Evolutionary conservation across 2,797 vertebrate species (phyloP).

Genomic region (Artibeus jamaicensis): DNA sequence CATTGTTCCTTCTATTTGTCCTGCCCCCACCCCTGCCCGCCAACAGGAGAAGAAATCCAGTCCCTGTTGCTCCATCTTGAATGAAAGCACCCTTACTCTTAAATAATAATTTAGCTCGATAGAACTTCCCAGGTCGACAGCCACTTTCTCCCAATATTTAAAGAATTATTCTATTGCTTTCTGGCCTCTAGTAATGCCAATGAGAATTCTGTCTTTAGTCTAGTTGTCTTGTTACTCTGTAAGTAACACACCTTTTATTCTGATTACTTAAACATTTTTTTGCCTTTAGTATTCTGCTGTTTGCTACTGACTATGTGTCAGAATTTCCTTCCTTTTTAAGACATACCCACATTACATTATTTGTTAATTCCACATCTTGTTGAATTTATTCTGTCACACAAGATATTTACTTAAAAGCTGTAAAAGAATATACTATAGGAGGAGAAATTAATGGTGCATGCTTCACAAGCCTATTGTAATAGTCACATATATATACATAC

Average conservation of each 20-base stretch:
- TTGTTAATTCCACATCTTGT: neutral
- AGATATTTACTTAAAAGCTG: neutral
- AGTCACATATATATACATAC: neutral
- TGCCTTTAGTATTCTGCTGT: neutral
- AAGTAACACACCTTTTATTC: neutral
- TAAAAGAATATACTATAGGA: neutral
- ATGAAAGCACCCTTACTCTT: neutral
- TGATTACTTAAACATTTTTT: neutral
- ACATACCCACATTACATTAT: neutral
- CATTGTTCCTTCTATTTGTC: neutral
- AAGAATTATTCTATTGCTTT: neutral
- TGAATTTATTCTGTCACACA: neutral
- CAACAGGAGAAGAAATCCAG: neutral
- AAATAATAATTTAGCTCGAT: neutral
- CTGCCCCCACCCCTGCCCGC: too few species aligned
- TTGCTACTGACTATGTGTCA: neutral
- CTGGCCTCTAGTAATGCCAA: neutral
- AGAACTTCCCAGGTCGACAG: neutral
- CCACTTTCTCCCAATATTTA: neutral
- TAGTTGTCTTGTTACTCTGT: neutral
- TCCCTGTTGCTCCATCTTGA: neutral
- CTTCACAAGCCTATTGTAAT: neutral
- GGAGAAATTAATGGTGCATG: neutral
- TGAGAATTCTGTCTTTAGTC: neutral
- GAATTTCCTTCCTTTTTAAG: neutral